These are phyloP conservation scores for Tadarida brasiliensis DNA, from an alignment of 2,797 vertebrate species.

Conservation along the genomic window DNA sequence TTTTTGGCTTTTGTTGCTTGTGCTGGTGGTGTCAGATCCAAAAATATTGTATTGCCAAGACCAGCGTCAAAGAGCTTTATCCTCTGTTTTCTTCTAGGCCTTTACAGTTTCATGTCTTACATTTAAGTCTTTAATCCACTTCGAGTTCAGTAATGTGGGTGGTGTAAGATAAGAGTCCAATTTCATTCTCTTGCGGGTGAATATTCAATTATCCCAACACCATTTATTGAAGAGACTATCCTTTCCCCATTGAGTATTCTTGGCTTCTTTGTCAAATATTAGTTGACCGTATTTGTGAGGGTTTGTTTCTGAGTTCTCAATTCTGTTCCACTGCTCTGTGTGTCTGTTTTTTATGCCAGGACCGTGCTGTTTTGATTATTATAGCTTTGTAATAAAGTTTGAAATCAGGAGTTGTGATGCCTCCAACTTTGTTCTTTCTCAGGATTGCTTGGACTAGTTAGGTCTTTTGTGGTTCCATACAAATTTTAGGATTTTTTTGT, in stretches of 20 bases:
- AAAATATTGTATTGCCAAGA: background rate
- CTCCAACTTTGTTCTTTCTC: background rate
- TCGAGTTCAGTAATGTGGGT: background rate
- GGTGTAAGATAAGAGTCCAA: background rate
- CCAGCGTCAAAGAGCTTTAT: background rate
- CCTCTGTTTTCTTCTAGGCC: background rate
- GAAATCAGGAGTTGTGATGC: background rate
- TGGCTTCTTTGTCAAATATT: background rate
- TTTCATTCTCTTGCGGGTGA: background rate
- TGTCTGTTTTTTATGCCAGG: background rate
- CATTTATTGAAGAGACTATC: background rate
- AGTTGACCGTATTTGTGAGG: background rate
- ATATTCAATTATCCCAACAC: background rate
- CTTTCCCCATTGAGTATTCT: background rate
- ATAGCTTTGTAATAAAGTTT: background rate
- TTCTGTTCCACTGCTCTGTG: background rate
- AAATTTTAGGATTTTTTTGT: background rate
- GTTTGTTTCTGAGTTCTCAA: background rate
- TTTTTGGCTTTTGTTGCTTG: conserved; percentile 16
- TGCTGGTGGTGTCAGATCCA: background rate
- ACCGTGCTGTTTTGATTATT: background rate
- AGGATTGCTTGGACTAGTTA: background rate
- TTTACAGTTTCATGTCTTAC: background rate
- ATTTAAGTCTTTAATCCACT: background rate
- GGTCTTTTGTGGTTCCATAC: background rate